Evolutionary conservation across 1,140 invertebrate genomes (phyloP).

Genomic region (Nixonia krombeini): DNA sequence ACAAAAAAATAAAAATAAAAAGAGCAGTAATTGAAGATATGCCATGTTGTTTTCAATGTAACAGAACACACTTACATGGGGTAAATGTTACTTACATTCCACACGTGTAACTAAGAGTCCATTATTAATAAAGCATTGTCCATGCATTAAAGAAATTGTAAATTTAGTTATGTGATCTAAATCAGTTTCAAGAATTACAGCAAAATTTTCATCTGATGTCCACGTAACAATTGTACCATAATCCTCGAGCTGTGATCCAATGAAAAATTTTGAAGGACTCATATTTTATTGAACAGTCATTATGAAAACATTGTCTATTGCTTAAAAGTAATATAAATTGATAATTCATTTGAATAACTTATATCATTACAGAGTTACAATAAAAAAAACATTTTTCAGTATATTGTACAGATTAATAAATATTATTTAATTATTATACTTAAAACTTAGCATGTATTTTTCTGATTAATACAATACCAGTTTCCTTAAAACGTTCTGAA

Average conservation of each 20-base stretch:
- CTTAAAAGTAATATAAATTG: conserved; percentile 8
- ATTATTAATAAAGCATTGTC: conserved; percentile 76
- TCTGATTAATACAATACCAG: too few relatives aligned
- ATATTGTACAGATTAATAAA: too few relatives aligned
- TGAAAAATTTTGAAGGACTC: conserved; percentile 1
- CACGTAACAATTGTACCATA: conserved; percentile 78
- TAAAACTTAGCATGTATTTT: too few relatives aligned
- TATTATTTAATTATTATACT: too few relatives aligned
- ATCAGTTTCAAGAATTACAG: conserved; percentile 77
- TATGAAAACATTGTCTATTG: too few relatives aligned
- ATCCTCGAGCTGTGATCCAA: conserved; percentile 74
- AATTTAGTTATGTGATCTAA: conserved; percentile 76
- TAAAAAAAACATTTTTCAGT: too few relatives aligned
- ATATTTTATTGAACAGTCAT: too few relatives aligned
- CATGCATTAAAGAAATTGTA: conserved; percentile 73
- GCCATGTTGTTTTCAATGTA: too few relatives aligned
- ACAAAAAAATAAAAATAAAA: conserved; percentile 8
- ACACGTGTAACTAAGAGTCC: conserved; percentile 76
- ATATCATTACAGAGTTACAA: too few relatives aligned
- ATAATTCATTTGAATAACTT: too few relatives aligned
- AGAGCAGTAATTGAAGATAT: too few relatives aligned
- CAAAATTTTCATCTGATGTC: conserved; percentile 75
- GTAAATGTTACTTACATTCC: conserved; percentile 74
- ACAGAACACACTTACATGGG: background rate
- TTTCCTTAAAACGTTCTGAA: too few relatives aligned